Conservation (phyloP, 2,797 vertebrate genomes). For the Sebastes hubbsi region DNA sequence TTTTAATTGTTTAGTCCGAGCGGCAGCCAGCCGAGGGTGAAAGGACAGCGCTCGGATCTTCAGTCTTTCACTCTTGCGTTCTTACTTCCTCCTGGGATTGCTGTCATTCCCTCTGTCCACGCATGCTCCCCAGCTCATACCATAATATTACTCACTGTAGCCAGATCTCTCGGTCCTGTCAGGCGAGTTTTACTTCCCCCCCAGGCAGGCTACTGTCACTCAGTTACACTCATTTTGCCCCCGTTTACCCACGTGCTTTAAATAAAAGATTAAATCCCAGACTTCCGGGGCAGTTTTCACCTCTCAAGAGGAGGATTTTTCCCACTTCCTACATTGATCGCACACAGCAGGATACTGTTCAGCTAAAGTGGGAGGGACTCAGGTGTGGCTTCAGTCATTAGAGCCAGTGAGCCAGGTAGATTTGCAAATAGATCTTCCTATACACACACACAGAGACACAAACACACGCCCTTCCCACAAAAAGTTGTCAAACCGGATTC, state of each 20-base stretch:
- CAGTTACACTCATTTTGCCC: slow-evolving; percentile 19
- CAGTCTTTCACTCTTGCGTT: slow-evolving; percentile 29
- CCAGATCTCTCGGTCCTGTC: slow-evolving; percentile 11
- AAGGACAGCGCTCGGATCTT: slow-evolving; percentile 52
- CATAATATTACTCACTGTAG: slow-evolving; percentile 34
- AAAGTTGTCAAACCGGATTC: slow-evolving; percentile 83
- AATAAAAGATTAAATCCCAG: slow-evolving; percentile 15
- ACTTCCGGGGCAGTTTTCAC: slow-evolving; percentile 20
- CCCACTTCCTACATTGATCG: slow-evolving; percentile 72
- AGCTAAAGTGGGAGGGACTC: slow-evolving; percentile 64
- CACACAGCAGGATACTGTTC: slow-evolving; percentile 59
- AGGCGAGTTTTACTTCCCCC: slow-evolving; percentile 29
- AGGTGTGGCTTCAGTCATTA: slow-evolving; percentile 84
- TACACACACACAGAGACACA: slow-evolving; percentile 29
- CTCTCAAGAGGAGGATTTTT: background rate
- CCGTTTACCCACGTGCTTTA: background rate
- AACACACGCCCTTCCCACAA: slow-evolving; percentile 61
- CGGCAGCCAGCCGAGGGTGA: slow-evolving; percentile 50
- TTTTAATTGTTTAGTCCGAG: slow-evolving; percentile 73
- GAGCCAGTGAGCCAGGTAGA: slow-evolving; percentile 78
- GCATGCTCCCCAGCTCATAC: slow-evolving; percentile 28
- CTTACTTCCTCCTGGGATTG: slow-evolving; percentile 42
- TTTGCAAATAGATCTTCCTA: slow-evolving; percentile 70
- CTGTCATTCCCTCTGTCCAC: slow-evolving; percentile 44
- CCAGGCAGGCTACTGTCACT: slow-evolving; percentile 13